Evolutionary conservation across 2,797 vertebrate genomes (phyloP).

Genomic region (Amazonetta brasiliensis): DNA sequence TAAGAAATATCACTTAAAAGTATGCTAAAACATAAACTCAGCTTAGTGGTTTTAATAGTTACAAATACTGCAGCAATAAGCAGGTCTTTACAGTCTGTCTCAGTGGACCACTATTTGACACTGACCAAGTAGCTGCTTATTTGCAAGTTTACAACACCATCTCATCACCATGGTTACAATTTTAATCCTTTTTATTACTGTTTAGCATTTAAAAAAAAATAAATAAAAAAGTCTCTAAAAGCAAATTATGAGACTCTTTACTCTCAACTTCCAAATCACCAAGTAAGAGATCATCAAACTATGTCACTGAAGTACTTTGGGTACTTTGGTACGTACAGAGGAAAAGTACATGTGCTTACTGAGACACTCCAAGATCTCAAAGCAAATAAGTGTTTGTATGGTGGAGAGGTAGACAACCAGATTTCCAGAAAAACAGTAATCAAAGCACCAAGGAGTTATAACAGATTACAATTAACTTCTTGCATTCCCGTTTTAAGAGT

Average conservation of each 20-base stretch:
- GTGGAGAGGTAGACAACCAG: neutral
- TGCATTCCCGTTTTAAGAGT: neutral
- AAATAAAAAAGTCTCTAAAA: neutral
- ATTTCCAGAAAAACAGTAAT: neutral
- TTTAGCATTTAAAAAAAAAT: neutral
- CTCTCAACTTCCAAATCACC: neutral
- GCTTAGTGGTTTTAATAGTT: neutral
- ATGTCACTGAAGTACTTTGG: neutral
- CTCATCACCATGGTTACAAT: neutral
- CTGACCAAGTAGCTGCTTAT: neutral
- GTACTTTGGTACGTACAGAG: neutral
- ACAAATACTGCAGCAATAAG: neutral
- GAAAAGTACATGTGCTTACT: neutral
- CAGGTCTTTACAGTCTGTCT: neutral
- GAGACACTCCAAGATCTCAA: neutral
- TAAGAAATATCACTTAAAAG: neutral
- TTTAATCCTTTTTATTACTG: neutral
- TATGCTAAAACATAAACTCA: neutral
- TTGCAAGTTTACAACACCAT: neutral
- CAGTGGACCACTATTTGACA: neutral
- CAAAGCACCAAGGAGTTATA: neutral
- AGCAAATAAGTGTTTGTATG: neutral
- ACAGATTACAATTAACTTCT: neutral
- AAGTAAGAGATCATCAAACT: neutral
- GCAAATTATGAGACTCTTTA: neutral